phyloP scores from a whole-genome alignment of 1,140 invertebrate genomes.

The Calephelis nemesis region DNA sequence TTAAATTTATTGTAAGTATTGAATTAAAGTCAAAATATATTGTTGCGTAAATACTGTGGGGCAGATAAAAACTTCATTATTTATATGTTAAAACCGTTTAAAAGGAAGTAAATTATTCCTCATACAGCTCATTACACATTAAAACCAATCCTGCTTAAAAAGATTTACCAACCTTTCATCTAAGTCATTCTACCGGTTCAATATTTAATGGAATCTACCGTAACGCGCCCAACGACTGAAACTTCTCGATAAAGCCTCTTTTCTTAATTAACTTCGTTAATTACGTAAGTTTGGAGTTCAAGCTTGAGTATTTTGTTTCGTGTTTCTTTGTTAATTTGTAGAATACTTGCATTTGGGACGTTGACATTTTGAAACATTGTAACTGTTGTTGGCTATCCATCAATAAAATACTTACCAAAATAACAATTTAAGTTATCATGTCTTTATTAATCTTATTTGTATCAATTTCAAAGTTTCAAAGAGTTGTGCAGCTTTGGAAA shows the following conservation, averaged over 20 bases:
- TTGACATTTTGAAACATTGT: no score
- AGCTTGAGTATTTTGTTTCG: slow-evolving; percentile 34
- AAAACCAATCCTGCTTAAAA: slow-evolving; percentile 8
- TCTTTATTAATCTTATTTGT: no score
- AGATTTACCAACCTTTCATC: slow-evolving; percentile 14
- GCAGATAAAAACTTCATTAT: slow-evolving; percentile 2
- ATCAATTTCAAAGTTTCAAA: no score
- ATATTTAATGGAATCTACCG: slow-evolving; percentile 12
- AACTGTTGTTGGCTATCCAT: no score
- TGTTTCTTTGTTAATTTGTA: slow-evolving; percentile 36
- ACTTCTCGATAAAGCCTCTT: slow-evolving; percentile 51
- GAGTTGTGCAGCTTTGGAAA: no score
- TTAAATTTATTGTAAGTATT: not conserved
- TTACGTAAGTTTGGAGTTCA: slow-evolving; percentile 54
- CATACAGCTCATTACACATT: slow-evolving; percentile 10
- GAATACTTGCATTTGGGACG: not conserved
- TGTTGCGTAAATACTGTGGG: no score
- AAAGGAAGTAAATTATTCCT: slow-evolving; percentile 1
- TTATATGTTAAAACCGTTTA: slow-evolving; percentile 2
- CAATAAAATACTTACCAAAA: no score
- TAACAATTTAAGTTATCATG: no score
- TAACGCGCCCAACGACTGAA: slow-evolving; percentile 6
- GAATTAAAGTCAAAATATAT: no score
- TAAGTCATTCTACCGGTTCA: slow-evolving; percentile 11
- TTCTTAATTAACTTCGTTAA: slow-evolving; percentile 70